These are phyloP conservation scores for Ammodramus savannarum DNA, from an alignment of 2,113 vertebrate species.

Conservation along the genomic window DNA sequence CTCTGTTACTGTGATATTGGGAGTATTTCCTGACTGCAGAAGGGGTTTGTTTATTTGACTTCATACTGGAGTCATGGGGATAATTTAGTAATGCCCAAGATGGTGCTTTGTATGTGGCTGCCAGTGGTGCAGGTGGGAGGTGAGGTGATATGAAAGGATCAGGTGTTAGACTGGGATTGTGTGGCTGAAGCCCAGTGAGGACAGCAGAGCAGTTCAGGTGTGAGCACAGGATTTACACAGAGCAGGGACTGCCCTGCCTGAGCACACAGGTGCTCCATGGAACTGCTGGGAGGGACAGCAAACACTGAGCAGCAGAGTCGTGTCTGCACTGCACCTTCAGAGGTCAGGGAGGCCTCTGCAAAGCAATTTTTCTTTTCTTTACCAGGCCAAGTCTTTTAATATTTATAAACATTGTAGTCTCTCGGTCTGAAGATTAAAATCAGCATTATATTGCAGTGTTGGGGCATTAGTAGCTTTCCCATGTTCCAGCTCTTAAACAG, in stretches of 20 bases:
- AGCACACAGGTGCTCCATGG: background rate
- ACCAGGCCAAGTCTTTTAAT: background rate
- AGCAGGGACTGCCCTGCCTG: background rate
- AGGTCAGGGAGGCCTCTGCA: background rate
- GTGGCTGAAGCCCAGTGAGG: background rate
- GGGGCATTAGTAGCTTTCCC: background rate
- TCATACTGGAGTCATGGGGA: too few species aligned
- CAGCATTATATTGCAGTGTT: background rate
- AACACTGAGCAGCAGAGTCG: accelerated
- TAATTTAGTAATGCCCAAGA: background rate
- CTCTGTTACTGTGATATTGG: background rate
- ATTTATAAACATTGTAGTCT: background rate
- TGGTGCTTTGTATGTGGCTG: background rate
- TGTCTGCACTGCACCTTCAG: background rate
- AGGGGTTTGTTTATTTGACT: accelerated
- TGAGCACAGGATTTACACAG: background rate
- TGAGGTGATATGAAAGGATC: accelerated
- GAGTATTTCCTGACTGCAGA: background rate
- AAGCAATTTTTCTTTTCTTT: background rate
- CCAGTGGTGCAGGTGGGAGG: accelerated
- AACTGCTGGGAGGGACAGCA: background rate
- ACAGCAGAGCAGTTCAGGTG: accelerated
- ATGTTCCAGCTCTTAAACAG: background rate
- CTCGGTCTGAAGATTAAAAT: background rate
- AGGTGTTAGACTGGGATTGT: accelerated